A percentile compares a stretch with the other conserved stretches of the same genome.
phyloP scores from a whole-genome alignment of 2,797 vertebrate species.

The Lepidocolaptes lacrymiger region DNA sequence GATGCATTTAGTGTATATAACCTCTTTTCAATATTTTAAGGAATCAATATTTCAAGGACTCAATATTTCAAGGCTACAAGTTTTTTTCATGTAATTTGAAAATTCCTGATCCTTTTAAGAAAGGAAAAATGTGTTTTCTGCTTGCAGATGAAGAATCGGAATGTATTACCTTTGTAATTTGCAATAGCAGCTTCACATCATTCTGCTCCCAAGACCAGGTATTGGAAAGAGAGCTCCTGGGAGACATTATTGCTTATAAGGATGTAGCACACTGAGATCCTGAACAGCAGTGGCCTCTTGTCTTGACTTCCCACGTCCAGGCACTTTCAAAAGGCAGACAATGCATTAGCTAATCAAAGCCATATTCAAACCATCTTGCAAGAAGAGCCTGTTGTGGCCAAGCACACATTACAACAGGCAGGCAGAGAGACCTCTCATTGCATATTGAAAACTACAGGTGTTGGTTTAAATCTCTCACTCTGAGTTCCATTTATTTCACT shows the following conservation, averaged over 20 bases:
- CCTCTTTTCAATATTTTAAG: background rate
- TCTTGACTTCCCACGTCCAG: background rate
- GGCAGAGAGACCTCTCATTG: background rate
- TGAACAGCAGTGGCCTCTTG: background rate
- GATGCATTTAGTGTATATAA: background rate
- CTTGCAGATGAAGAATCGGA: background rate
- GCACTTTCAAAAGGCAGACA: background rate
- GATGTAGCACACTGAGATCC: background rate
- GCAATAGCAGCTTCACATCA: accelerated
- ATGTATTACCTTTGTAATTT: background rate
- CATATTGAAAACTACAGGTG: background rate
- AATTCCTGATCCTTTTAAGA: background rate
- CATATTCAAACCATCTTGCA: background rate
- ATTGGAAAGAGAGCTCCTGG: background rate
- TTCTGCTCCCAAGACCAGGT: background rate
- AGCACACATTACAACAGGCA: background rate
- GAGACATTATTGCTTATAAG: background rate
- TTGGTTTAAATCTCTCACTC: background rate
- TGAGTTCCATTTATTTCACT: background rate
- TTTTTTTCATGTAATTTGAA: background rate
- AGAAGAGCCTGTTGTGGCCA: background rate
- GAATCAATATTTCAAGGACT: background rate
- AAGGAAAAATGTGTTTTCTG: background rate
- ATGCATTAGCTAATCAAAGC: background rate
- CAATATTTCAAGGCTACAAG: background rate